Conservation (phyloP, 1,140 invertebrate genomes). For the Batillaria attramentaria region DNA sequence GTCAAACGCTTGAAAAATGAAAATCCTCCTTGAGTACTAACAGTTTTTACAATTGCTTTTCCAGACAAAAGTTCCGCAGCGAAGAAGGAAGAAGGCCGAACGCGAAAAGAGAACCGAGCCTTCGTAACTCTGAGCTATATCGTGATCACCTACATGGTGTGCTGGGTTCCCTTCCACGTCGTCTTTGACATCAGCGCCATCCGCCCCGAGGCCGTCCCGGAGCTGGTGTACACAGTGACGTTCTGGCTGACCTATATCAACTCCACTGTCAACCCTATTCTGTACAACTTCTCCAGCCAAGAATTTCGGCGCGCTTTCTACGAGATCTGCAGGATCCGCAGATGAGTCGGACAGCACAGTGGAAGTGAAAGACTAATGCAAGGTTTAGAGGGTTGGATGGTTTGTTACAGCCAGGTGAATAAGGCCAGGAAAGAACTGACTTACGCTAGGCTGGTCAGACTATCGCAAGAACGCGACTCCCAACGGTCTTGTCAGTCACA, state of each 20-base stretch:
- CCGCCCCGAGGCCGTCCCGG: conserved; percentile 52
- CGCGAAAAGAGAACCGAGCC: conserved; percentile 43
- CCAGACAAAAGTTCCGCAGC: neutral
- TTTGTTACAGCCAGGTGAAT: too few species aligned
- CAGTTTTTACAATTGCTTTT: too few species aligned
- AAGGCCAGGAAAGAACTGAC: too few species aligned
- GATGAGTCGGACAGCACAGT: too few species aligned
- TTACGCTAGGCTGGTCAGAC: too few species aligned
- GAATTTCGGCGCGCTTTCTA: conserved; percentile 60
- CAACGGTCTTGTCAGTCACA: too few species aligned
- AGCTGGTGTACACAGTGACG: conserved; percentile 47
- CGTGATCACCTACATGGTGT: conserved; percentile 57
- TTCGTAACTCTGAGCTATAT: conserved; percentile 64
- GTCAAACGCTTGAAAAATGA: too few species aligned
- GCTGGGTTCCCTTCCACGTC: conserved; percentile 66
- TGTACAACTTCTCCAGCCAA: conserved; percentile 65
- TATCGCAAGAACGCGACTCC: too few species aligned
- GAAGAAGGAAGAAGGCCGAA: neutral
- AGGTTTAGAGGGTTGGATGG: neutral
- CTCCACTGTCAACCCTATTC: conserved; percentile 67
- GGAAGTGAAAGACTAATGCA: neutral
- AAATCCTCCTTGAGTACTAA: too few species aligned
- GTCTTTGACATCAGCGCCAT: conserved; percentile 61
- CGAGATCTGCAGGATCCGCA: conserved; percentile 39
- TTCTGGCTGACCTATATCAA: conserved; percentile 69